phyloP scores from a whole-genome alignment of 2,113 vertebrate genomes.

The Malaclemys terrapin region DNA sequence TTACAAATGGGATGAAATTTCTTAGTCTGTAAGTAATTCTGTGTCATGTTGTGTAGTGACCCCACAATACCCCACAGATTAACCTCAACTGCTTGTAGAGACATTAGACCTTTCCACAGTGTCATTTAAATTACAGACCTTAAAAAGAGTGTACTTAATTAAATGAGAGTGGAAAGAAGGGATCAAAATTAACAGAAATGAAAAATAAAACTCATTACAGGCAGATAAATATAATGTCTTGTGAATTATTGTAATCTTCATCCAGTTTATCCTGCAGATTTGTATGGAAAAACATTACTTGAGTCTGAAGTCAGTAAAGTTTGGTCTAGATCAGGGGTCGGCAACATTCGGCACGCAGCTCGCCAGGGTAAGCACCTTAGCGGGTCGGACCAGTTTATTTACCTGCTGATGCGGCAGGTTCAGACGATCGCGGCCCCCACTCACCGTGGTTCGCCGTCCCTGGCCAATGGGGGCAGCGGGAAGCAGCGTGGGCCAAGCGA shows the following conservation, averaged over 20 bases:
- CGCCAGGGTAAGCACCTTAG: no score
- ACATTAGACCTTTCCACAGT: background rate
- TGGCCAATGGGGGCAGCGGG: no score
- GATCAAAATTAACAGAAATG: background rate
- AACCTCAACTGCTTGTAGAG: background rate
- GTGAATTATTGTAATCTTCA: conserved; percentile 3
- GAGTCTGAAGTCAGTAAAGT: background rate
- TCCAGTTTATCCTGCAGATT: conserved; percentile 1
- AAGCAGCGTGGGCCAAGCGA: no score
- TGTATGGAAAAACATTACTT: background rate
- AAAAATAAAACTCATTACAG: background rate
- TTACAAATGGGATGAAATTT: background rate
- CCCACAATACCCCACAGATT: background rate
- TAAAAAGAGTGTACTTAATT: background rate
- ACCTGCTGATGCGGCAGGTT: no score
- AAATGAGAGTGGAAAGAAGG: background rate
- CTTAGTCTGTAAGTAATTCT: background rate
- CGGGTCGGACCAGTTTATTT: no score
- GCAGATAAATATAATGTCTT: background rate
- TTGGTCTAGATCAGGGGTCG: background rate
- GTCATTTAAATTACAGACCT: background rate
- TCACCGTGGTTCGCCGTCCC: no score
- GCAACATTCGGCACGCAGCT: no score
- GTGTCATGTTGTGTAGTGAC: accelerated
- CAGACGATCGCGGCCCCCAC: no score